phyloP scores from a whole-genome alignment of 2,888 invertebrate genomes.

The Sturmia bella region DNA sequence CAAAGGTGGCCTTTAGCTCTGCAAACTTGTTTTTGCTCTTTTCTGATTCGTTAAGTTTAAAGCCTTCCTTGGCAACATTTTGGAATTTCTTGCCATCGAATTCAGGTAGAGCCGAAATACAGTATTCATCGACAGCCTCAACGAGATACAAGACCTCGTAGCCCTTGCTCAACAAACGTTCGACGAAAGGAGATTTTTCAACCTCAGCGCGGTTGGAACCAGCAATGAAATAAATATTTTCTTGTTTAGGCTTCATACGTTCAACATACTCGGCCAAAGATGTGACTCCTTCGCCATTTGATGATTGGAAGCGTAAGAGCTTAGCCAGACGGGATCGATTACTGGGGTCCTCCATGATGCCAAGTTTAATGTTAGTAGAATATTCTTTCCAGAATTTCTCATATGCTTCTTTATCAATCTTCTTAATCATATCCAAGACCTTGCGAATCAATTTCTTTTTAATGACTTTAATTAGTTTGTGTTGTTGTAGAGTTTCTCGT shows the following conservation, averaged over 20 bases:
- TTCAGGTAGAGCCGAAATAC: conserved; percentile 97
- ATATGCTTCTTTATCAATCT: conserved; percentile 94
- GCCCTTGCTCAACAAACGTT: conserved; percentile 94
- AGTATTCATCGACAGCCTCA: conserved; percentile 99
- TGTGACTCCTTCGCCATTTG: conserved; percentile 86
- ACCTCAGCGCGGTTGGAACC: conserved; percentile 94
- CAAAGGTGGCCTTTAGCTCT: conserved; percentile 88
- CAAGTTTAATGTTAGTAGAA: conserved; percentile 98
- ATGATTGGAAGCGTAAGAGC: conserved; percentile 94
- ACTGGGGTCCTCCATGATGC: conserved; percentile 98
- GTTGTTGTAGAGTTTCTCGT: conserved; percentile 98
- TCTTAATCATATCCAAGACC: conserved; percentile 98
- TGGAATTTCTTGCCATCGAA: conserved; percentile 99
- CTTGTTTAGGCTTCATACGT: conserved; percentile 97
- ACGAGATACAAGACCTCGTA: conserved; percentile 96
- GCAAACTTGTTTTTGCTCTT: conserved; percentile 89
- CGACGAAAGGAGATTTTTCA: conserved; percentile 96
- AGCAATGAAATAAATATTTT: conserved; percentile 97
- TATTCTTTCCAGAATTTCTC: conserved; percentile 99
- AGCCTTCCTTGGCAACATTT: conserved; percentile 99
- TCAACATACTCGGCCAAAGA: conserved; percentile 93
- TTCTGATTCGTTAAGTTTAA: conserved; percentile 90
- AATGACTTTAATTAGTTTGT: conserved; percentile 99
- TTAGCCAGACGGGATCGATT: conserved; percentile 98
- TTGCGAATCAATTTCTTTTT: conserved; percentile 99